Evolutionary conservation across 2,113 vertebrate species (phyloP).

Genomic region (Zootoca vivipara): DNA sequence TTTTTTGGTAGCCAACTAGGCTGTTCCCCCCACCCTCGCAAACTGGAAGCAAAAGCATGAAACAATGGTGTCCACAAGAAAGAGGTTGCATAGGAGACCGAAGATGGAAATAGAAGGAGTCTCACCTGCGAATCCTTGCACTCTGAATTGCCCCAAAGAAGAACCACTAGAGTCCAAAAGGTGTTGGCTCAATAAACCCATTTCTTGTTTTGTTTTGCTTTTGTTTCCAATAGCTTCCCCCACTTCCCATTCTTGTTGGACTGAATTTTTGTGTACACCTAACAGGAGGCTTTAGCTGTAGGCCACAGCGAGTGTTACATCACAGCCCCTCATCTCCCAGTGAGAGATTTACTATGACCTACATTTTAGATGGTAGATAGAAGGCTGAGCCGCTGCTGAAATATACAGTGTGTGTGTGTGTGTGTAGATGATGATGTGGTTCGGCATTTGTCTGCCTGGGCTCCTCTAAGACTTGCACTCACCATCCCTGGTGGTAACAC

Average conservation of each 20-base stretch:
- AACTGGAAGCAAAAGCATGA: no score
- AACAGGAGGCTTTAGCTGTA: background rate
- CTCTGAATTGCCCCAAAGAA: no score
- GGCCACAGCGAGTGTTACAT: background rate
- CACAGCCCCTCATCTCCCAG: background rate
- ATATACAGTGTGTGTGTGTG: rapidly evolving
- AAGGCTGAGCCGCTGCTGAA: conserved; percentile 13
- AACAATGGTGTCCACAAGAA: no score
- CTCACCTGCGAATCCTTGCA: no score
- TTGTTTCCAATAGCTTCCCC: no score
- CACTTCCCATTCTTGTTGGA: background rate
- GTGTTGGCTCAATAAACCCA: no score
- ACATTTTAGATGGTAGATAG: conserved; percentile 13
- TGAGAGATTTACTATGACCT: background rate
- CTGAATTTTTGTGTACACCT: background rate
- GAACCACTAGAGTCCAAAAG: no score
- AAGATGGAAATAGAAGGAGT: background rate
- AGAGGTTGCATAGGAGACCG: no score
- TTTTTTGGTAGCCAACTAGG: background rate
- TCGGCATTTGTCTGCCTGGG: conserved; percentile 9
- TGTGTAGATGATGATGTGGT: conserved; percentile 16
- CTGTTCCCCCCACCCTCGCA: background rate
- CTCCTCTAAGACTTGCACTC: background rate
- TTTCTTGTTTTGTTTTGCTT: no score
- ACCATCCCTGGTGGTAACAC: background rate